Conservation (phyloP, 2,797 vertebrate genomes). For the Spondyliosoma cantharus region DNA sequence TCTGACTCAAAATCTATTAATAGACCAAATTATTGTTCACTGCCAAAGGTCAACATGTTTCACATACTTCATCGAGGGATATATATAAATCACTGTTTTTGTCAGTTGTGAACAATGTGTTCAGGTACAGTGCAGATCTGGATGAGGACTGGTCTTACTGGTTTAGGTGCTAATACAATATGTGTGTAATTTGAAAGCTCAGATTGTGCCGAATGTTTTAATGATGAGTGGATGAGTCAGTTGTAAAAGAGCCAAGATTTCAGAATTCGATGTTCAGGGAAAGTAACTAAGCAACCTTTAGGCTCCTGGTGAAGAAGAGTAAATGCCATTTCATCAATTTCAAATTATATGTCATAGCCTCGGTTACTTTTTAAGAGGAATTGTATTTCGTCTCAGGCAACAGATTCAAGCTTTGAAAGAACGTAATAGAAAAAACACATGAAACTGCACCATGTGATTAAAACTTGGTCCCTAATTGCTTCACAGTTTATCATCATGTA, state of each 20-base stretch:
- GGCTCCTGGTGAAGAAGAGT: not conserved
- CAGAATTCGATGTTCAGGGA: not conserved
- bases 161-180: slow-evolving; percentile 30
- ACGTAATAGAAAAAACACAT: not conserved
- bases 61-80: slow-evolving; percentile 11
- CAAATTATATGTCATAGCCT: not conserved
- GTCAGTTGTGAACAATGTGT: not conserved
- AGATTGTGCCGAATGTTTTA: slow-evolving; percentile 11
- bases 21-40: not conserved
- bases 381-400: not conserved
- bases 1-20: not conserved
- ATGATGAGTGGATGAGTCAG: slow-evolving; percentile 46
- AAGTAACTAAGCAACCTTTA: slow-evolving; percentile 1
- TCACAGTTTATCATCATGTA: not conserved
- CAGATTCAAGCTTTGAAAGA: not conserved
- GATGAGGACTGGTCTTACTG: slow-evolving; percentile 54
- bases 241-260: not conserved
- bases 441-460: not conserved
- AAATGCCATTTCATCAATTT: not conserved
- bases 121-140: not conserved
- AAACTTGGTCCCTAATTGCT: slow-evolving; percentile 4
- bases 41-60: slow-evolving; percentile 32
- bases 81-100: slow-evolving; percentile 16
- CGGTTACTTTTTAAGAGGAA: not conserved
- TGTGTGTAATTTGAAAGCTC: slow-evolving; percentile 25